phyloP scores from a whole-genome alignment of 2,797 vertebrate genomes.

The Danio kyathit region DNA sequence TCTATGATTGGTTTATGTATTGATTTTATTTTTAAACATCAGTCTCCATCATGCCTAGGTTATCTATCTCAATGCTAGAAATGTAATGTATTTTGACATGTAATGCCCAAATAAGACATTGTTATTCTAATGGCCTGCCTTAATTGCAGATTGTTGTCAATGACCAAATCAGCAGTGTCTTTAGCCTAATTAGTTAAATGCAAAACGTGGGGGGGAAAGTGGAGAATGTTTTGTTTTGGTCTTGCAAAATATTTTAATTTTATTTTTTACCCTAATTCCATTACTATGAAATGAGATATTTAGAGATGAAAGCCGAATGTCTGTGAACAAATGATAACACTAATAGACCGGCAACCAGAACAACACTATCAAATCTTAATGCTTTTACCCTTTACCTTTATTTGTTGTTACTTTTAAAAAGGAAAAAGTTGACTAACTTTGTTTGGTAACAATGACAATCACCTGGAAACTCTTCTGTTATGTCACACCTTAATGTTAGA shows the following conservation, averaged over 20 bases:
- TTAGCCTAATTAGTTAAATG: slow-evolving; percentile 39
- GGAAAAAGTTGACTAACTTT: slow-evolving; percentile 30
- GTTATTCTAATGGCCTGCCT: slow-evolving; percentile 53
- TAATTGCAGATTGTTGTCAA: slow-evolving; percentile 47
- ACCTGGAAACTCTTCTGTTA: slow-evolving; percentile 43
- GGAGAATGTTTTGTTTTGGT: not conserved
- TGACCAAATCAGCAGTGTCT: slow-evolving; percentile 45
- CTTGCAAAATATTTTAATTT: slow-evolving; percentile 15
- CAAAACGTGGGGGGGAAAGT: not conserved
- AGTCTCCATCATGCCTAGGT: slow-evolving; percentile 33
- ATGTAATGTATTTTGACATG: not conserved
- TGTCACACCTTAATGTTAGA: slow-evolving; percentile 52
- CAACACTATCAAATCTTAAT: slow-evolving; percentile 38
- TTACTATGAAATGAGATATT: slow-evolving; percentile 22
- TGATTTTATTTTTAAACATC: slow-evolving; percentile 37
- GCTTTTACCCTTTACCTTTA: slow-evolving; percentile 43
- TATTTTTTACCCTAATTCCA: slow-evolving; percentile 41
- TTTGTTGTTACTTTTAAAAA: slow-evolving; percentile 38
- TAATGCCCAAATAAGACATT: slow-evolving; percentile 27
- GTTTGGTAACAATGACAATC: slow-evolving; percentile 56
- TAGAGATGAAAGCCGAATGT: slow-evolving; percentile 20
- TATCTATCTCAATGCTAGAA: slow-evolving; percentile 4
- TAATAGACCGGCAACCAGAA: slow-evolving; percentile 45
- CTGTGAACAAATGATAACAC: slow-evolving; percentile 29
- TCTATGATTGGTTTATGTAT: slow-evolving; percentile 49